phyloP scores from a whole-genome alignment of 1,140 invertebrate genomes.

The Bilobella aurantiaca region DNA sequence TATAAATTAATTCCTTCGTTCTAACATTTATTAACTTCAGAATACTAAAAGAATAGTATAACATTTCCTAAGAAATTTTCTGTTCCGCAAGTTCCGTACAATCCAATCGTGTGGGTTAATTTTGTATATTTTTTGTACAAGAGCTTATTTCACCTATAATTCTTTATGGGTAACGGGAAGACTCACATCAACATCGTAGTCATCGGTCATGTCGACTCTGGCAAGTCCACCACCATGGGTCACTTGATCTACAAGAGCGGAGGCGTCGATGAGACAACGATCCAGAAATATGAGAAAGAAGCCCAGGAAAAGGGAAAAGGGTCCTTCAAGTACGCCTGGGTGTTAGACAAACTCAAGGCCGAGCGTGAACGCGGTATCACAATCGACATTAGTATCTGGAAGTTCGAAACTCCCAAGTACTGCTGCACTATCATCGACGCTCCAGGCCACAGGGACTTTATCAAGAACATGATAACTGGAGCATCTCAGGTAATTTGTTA shows the following conservation, averaged over 20 bases:
- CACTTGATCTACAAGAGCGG: slow-evolving; percentile 96
- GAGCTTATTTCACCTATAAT: no score
- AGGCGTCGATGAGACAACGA: slow-evolving; percentile 90
- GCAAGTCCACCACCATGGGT: slow-evolving; percentile 88
- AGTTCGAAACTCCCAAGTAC: slow-evolving; percentile 94
- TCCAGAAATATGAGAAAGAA: slow-evolving; percentile 95
- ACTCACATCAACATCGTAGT: slow-evolving; percentile 97
- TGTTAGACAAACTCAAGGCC: slow-evolving; percentile 96
- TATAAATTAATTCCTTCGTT: no score
- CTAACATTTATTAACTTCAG: no score
- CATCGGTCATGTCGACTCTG: slow-evolving; percentile 93
- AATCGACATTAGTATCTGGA: slow-evolving; percentile 98
- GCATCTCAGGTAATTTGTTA: slow-evolving; percentile 69
- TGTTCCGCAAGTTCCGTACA: no score
- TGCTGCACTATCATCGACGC: slow-evolving; percentile 99
- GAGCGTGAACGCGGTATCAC: slow-evolving; percentile 99
- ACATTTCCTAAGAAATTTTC: no score
- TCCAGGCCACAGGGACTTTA: slow-evolving; percentile 98
- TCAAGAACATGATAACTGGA: slow-evolving; percentile 99
- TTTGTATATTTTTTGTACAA: no score
- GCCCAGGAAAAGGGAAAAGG: slow-evolving; percentile 95
- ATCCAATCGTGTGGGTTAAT: no score
- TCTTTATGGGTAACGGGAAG: slow-evolving; percentile 79
- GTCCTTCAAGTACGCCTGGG: slow-evolving; percentile 96
- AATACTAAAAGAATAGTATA: no score